Conservation (phyloP, 2,113 vertebrate species). For the Sander vitreus region DNA sequence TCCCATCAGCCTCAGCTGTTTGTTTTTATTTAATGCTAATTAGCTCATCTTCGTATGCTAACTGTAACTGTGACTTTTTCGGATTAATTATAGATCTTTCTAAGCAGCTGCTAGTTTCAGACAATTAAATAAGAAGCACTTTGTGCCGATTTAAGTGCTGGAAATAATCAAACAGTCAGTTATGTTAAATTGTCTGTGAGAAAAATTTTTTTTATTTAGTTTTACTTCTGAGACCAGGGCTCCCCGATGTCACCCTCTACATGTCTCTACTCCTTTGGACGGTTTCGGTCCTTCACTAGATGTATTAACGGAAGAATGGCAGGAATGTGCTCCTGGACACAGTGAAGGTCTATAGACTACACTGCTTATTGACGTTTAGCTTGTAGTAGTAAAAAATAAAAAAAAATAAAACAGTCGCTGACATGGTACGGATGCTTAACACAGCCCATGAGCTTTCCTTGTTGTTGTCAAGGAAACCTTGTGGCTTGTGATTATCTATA, state of each 20-base stretch:
- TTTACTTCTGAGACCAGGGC: slow-evolving; percentile 7
- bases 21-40: background rate
- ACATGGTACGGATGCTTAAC: background rate
- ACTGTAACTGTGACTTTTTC: background rate
- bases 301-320: background rate
- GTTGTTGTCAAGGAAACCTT: slow-evolving; percentile 7
- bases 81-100: no score
- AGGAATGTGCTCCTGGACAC: slow-evolving; percentile 20
- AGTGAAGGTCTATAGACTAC: slow-evolving; percentile 66
- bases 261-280: slow-evolving; percentile 34
- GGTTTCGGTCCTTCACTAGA: slow-evolving; percentile 24
- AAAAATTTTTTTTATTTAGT: background rate
- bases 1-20: background rate
- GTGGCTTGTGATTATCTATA: slow-evolving; percentile 55
- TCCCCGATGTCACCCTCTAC: background rate
- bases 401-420: background rate
- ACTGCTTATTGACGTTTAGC: slow-evolving; percentile 5
- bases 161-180: background rate
- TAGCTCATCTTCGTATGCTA: background rate
- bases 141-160: background rate
- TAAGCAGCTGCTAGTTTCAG: background rate
- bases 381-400: background rate
- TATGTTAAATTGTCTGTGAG: background rate
- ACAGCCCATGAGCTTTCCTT: slow-evolving; percentile 14
- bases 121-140: background rate